Evolutionary conservation across 2,888 invertebrate species (phyloP).

Genomic region (Nephrotoma appendiculata): DNA sequence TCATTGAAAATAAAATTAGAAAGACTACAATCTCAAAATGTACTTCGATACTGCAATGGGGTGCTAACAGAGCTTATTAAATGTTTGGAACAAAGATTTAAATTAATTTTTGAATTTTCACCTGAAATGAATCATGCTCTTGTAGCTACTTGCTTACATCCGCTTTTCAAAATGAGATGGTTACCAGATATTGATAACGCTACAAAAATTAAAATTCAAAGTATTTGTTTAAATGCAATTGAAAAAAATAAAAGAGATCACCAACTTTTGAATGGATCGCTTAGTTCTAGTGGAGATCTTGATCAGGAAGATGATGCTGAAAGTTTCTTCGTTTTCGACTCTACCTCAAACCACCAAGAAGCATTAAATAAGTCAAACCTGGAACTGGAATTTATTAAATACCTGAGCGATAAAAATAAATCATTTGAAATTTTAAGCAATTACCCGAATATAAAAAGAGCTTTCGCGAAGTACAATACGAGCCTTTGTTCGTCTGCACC

Average conservation of each 20-base stretch:
- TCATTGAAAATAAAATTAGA: not conserved
- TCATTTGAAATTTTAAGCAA: not conserved
- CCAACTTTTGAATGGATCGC: not conserved
- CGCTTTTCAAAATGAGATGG: not conserved
- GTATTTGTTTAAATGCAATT: not conserved
- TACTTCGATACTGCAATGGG: not conserved
- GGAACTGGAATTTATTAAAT: not conserved
- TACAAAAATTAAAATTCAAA: not conserved
- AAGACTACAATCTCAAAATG: not conserved
- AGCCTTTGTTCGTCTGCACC: not conserved
- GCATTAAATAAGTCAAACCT: not conserved
- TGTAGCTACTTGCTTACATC: not conserved
- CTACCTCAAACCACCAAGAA: not conserved
- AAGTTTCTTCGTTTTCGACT: too few species aligned
- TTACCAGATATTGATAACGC: not conserved
- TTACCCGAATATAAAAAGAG: not conserved
- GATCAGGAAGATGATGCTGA: too few species aligned
- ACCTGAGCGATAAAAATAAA: not conserved
- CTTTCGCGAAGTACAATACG: not conserved
- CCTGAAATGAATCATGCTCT: not conserved
- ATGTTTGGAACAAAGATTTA: too few species aligned
- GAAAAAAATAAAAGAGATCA: not conserved
- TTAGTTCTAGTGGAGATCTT: not conserved
- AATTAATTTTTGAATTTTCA: too few species aligned
- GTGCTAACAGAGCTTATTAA: too few species aligned